phyloP scores from a whole-genome alignment of 2,888 invertebrate genomes.

The Acanthosepion esculentum region DNA sequence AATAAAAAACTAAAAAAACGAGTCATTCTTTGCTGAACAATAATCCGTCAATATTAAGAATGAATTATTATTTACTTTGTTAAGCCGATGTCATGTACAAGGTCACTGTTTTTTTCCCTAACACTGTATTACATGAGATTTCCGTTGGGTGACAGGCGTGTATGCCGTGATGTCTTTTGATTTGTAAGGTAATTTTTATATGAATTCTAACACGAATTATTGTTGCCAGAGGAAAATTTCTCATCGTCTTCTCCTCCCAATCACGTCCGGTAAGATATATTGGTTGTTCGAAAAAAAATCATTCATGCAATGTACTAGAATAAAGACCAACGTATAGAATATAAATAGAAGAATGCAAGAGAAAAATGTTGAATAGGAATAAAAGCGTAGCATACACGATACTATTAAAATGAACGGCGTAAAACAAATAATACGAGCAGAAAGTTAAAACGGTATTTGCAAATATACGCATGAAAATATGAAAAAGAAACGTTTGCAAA shows the following conservation, averaged over 20 bases:
- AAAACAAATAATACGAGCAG: background rate
- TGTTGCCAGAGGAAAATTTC: accelerated
- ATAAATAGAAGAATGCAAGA: background rate
- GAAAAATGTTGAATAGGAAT: background rate
- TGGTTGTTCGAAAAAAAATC: background rate
- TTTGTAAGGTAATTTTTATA: background rate
- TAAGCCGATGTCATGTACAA: background rate
- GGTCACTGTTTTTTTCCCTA: background rate
- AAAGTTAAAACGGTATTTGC: background rate
- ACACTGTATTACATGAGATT: background rate
- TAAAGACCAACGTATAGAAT: background rate
- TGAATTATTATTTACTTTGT: background rate
- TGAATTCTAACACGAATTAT: background rate
- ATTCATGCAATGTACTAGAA: background rate
- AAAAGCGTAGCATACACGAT: background rate
- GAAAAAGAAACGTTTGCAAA: too few species aligned
- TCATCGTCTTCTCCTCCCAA: background rate
- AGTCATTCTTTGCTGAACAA: background rate
- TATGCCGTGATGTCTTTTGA: background rate
- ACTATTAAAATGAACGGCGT: background rate
- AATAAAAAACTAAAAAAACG: background rate
- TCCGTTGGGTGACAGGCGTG: background rate
- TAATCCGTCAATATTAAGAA: background rate
- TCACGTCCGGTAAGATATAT: background rate
- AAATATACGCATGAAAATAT: background rate